Evolutionary conservation across 2,113 vertebrate species (phyloP).

Genomic region (Marmota flaviventris): DNA sequence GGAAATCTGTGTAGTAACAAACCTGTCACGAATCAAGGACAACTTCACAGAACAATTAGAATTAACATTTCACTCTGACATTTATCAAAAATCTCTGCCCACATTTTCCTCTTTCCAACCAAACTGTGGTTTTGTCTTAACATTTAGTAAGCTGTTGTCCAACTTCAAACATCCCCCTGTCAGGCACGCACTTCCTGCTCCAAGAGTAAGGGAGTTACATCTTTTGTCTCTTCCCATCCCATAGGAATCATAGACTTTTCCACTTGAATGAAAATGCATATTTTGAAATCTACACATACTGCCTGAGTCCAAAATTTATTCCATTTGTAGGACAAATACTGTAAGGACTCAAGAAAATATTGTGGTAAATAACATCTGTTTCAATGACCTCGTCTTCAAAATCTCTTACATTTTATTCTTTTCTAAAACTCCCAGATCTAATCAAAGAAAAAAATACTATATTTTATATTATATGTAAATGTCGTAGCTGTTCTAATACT

Average conservation of each 20-base stretch:
- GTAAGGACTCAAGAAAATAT: slow-evolving; percentile 15
- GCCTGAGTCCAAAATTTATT: neutral
- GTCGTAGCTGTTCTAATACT: too few species aligned
- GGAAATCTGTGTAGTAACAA: slow-evolving; percentile 89
- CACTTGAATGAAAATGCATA: slow-evolving; percentile 19
- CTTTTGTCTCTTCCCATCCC: neutral
- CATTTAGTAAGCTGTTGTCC: neutral
- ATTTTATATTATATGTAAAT: neutral
- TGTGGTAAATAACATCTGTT: slow-evolving; percentile 51
- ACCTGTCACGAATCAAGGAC: slow-evolving; percentile 87
- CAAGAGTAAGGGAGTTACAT: neutral
- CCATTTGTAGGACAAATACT: slow-evolving; percentile 5
- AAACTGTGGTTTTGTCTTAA: slow-evolving; percentile 8
- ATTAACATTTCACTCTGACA: slow-evolving; percentile 84
- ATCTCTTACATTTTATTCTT: slow-evolving; percentile 43
- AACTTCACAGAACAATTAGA: slow-evolving; percentile 84
- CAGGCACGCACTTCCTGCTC: neutral
- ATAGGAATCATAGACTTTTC: neutral
- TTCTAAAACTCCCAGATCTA: slow-evolving; percentile 3
- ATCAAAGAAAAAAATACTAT: slow-evolving; percentile 56
- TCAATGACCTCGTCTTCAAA: slow-evolving; percentile 45
- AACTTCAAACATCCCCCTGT: neutral
- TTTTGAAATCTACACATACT: slow-evolving; percentile 11
- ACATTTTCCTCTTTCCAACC: slow-evolving; percentile 51
- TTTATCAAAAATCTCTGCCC: slow-evolving; percentile 70